Percentiles rank a stretch among this genome's conserved stretches.
These are phyloP conservation scores for Parascotia fuliginaria DNA, from an alignment of 2,888 invertebrate species.

Conservation along the genomic window DNA sequence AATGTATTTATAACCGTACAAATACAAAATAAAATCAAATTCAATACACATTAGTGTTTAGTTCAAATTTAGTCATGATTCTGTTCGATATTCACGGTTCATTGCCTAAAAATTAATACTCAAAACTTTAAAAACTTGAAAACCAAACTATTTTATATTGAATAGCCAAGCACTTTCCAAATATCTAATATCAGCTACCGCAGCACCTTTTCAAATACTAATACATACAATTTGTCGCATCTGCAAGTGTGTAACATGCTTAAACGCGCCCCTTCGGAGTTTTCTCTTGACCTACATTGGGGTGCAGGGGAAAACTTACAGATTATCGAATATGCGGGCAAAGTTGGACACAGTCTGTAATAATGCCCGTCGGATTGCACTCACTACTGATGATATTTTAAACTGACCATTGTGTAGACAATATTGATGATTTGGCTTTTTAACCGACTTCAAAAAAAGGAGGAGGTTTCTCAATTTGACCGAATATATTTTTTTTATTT, in stretches of 20 bases:
- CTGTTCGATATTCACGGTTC: no score
- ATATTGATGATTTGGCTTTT: not conserved
- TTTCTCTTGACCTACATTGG: constrained; percentile 72
- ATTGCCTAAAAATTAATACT: no score
- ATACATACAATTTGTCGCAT: constrained; percentile 9
- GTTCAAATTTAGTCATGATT: no score
- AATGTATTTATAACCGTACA: no score
- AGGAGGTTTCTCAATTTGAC: no score
- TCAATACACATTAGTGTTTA: no score
- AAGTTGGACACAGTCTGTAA: constrained; percentile 54
- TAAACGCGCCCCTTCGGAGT: constrained; percentile 51
- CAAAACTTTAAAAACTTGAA: no score
- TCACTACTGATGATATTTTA: constrained; percentile 8
- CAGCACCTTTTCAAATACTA: not conserved
- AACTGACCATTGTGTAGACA: not conserved
- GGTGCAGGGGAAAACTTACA: constrained; percentile 65
- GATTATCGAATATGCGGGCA: constrained; percentile 70
- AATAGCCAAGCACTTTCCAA: no score
- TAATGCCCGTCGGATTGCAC: constrained; percentile 46
- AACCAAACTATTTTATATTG: no score
- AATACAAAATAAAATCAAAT: no score
- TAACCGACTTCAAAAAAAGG: not conserved
- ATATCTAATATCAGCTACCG: not conserved
- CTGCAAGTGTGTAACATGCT: constrained; percentile 33
- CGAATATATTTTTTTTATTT: no score